Percentiles rank a stretch among this genome's conserved stretches.
phyloP scores from a whole-genome alignment of 2,797 vertebrate genomes.

The Notamacropus eugenii region DNA sequence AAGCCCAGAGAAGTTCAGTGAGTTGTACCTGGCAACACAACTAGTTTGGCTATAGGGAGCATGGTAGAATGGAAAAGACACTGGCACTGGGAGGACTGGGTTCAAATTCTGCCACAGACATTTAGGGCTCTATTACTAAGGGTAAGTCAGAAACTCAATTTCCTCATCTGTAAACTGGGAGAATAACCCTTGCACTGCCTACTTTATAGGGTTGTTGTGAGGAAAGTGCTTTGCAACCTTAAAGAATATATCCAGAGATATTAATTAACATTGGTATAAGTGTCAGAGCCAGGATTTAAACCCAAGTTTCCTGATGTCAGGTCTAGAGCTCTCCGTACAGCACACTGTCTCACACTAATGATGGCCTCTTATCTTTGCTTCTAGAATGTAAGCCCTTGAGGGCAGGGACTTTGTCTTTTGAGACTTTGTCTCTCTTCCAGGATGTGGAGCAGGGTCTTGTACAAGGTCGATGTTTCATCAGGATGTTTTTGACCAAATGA shows the following conservation, averaged over 20 bases:
- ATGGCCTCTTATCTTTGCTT: background rate
- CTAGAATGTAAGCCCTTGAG: background rate
- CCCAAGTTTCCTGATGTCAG: background rate
- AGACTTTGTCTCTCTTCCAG: background rate
- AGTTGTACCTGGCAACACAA: background rate
- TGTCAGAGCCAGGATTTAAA: background rate
- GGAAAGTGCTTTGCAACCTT: background rate
- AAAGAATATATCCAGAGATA: background rate
- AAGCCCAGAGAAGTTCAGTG: background rate
- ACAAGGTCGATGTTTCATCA: background rate
- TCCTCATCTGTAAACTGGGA: background rate
- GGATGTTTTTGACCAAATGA: background rate
- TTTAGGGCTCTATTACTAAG: background rate
- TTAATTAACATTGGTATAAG: background rate
- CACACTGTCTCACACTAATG: background rate
- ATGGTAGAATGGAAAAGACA: background rate
- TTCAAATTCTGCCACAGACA: background rate
- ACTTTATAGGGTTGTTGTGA: background rate
- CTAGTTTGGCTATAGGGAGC: background rate
- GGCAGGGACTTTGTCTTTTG: background rate
- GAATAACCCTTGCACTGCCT: background rate
- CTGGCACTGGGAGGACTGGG: background rate
- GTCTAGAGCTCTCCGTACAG: background rate
- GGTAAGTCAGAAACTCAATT: background rate
- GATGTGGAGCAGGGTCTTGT: background rate